Evolutionary conservation across 2,888 invertebrate species (phyloP).

Genomic region (Diploptera punctata): DNA sequence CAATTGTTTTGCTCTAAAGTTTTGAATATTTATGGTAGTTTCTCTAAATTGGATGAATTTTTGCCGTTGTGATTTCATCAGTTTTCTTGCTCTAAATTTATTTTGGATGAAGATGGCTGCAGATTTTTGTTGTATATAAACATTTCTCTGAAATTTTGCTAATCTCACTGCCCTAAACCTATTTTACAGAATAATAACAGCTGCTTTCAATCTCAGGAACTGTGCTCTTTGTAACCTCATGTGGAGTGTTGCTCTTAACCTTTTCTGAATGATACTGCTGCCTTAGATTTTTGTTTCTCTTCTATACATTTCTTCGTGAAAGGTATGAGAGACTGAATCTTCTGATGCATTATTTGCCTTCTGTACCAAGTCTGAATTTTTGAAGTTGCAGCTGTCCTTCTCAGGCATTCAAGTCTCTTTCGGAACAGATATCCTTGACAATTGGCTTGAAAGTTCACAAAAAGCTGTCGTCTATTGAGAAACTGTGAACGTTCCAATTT

Average conservation of each 20-base stretch:
- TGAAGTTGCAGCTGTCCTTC: slow-evolving; percentile 24
- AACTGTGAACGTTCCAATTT: slow-evolving; percentile 44
- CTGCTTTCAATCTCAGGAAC: neutral
- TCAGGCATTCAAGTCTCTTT: neutral
- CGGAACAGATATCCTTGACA: slow-evolving; percentile 28
- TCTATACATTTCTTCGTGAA: neutral
- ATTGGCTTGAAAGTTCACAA: slow-evolving; percentile 51
- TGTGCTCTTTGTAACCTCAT: slow-evolving; percentile 4
- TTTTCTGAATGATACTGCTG: slow-evolving; percentile 25
- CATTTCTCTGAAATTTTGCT: neutral
- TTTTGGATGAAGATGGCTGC: slow-evolving; percentile 24
- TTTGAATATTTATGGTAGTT: neutral
- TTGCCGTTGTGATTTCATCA: neutral
- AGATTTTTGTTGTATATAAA: neutral
- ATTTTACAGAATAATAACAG: neutral
- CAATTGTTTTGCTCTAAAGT: neutral
- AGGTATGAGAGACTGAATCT: slow-evolving; percentile 8
- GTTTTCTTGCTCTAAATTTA: neutral
- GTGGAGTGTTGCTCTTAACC: neutral
- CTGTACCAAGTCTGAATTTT: slow-evolving; percentile 36
- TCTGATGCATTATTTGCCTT: slow-evolving; percentile 37
- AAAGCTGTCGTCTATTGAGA: slow-evolving; percentile 40
- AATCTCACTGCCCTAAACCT: neutral
- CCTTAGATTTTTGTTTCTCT: neutral
- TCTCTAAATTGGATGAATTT: neutral